These are phyloP conservation scores for Danio kyathit DNA, from an alignment of 2,797 vertebrate genomes.

Conservation along the genomic window DNA sequence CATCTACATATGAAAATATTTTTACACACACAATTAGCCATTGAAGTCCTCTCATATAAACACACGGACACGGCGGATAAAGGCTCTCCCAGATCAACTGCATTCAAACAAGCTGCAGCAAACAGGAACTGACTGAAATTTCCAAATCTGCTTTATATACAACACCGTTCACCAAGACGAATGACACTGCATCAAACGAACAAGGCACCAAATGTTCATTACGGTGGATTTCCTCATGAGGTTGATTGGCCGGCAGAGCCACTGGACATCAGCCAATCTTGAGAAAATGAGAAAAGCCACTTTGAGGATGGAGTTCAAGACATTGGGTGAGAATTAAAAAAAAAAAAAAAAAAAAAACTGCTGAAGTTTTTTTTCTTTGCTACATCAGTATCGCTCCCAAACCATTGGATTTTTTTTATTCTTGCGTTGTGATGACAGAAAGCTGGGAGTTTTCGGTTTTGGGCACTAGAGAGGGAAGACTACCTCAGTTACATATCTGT, in stretches of 20 bases:
- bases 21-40: slow-evolving; percentile 42
- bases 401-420: slow-evolving; percentile 72
- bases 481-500: slow-evolving; percentile 89
- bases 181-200: slow-evolving; percentile 69
- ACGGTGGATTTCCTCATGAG: slow-evolving; percentile 75
- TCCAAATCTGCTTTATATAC: slow-evolving; percentile 58
- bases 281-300: slow-evolving; percentile 72
- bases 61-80: slow-evolving; percentile 68
- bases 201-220: slow-evolving; percentile 66
- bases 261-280: slow-evolving; percentile 74
- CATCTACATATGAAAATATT: slow-evolving; percentile 33
- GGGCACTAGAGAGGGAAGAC: slow-evolving; percentile 77
- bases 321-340: slow-evolving; percentile 65
- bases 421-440: slow-evolving; percentile 69
- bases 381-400: slow-evolving; percentile 76
- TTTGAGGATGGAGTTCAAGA: slow-evolving; percentile 71
- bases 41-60: slow-evolving; percentile 49
- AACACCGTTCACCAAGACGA: slow-evolving; percentile 61
- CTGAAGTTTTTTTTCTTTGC: slow-evolving; percentile 74
- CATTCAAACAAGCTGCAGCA: slow-evolving; percentile 72
- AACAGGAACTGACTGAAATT: slow-evolving; percentile 69
- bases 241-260: slow-evolving; percentile 76
- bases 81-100: slow-evolving; percentile 69
- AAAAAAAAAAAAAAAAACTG: slow-evolving; percentile 76
- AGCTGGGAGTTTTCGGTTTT: slow-evolving; percentile 84